These are phyloP conservation scores for Strigops habroptila DNA, from an alignment of 2,113 vertebrate genomes.

Conservation along the genomic window DNA sequence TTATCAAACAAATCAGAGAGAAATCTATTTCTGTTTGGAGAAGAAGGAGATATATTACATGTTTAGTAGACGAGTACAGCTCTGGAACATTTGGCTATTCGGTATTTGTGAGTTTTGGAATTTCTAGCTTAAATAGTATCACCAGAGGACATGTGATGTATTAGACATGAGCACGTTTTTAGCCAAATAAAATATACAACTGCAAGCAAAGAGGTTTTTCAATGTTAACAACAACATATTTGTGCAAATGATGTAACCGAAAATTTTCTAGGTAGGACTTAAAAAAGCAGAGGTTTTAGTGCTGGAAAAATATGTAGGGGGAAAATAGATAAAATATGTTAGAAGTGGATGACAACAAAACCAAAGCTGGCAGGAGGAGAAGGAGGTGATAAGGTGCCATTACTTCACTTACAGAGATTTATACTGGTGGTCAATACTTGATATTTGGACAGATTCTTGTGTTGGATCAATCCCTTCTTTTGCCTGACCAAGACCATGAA, in stretches of 20 bases:
- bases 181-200: conserved; percentile 99
- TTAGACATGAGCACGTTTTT: conserved; percentile 80
- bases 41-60: conserved; percentile 91
- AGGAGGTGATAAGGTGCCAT: conserved; percentile 10
- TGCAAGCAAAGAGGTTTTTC: conserved; percentile 83
- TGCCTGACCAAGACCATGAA: background rate
- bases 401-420: background rate
- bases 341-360: conserved; percentile 7
- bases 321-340: conserved; percentile 54
- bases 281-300: conserved; percentile 49
- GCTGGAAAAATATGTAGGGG: conserved; percentile 71
- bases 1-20: conserved; percentile 94
- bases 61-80: conserved; percentile 88
- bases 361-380: background rate
- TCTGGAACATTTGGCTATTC: conserved; percentile 88
- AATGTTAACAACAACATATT: conserved; percentile 91
- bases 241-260: conserved; percentile 91
- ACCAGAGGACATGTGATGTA: conserved; percentile 91
- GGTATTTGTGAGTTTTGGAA: conserved; percentile 98
- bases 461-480: background rate
- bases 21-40: conserved; percentile 98
- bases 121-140: conserved; percentile 95
- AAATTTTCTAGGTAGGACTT: conserved; percentile 74
- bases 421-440: background rate
- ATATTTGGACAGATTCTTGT: background rate